Evolutionary conservation across 64 coral and sea anemone species (phyloP), one percentile per base, ranked within the genome.

Genomic region (Pocillopora damicornis): DNA sequence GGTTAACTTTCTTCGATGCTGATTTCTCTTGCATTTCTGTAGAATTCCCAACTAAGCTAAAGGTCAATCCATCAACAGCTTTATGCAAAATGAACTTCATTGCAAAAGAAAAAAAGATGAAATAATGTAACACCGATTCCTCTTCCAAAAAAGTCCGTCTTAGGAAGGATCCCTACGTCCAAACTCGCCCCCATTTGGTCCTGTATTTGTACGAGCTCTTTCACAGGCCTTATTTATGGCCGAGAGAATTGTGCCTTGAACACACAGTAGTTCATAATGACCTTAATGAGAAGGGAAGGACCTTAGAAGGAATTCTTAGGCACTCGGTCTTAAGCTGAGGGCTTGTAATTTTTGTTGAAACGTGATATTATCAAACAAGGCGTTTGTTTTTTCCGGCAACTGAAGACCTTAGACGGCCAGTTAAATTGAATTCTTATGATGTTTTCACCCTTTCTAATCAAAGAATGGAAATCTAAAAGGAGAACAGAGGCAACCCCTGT

Each of bases 341-440:
- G 75, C 17, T 57, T 77, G 18, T 17, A 77, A 77, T 57, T 56
- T 20, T 77, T 30, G 22, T 23, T 71, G 67, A 71, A n/a, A 56
- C 8, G 37, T 17, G 75, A 56, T 37, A 77, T 38, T 20, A 77
- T 58, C 18, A 37, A 37, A 37, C 16, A 5, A 57, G 2, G 15
- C 75, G 11, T 77, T 57, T 77, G 75, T 77, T 77, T 77, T 77
- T 77, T 77, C 17, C 38, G 75, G 37, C 35, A 51, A 76, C 2
- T 51, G 6, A 16, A 37, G 17, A 13, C 1, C 15, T 23, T 20
- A 17, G 35, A 22, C 16, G 35, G 75, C 4, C 57, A 13, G 42
- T 71, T 71, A 71, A 71, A n/a, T 71, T 26, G 18, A 77, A 56
- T 15, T 9, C 8, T 56, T n/a, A 17, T 77, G 38, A 77, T 77